These are phyloP conservation scores for Sebastes steindachneri DNA, from an alignment of 2,797 vertebrate species.

Conservation along the genomic window DNA sequence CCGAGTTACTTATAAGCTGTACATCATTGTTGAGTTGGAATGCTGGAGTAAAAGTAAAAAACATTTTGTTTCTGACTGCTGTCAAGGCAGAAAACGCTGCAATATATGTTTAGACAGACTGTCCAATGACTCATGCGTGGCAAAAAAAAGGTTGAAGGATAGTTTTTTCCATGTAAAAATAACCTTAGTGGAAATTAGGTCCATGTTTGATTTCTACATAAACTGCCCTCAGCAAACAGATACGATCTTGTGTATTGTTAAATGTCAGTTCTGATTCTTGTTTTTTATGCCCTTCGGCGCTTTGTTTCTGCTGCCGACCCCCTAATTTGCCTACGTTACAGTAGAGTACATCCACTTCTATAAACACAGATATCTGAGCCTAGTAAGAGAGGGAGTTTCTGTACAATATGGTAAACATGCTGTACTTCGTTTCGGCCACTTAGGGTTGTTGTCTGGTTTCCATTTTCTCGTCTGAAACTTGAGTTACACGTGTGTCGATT, in stretches of 20 bases:
- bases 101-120: not conserved
- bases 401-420: constrained; percentile 14
- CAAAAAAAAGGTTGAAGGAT: not conserved
- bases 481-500: constrained; percentile 3
- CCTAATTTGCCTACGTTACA: constrained; percentile 5
- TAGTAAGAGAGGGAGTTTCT: constrained; percentile 27
- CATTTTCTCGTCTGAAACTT: constrained; percentile 30
- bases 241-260: not conserved
- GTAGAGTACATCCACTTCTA: not conserved
- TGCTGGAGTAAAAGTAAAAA: not conserved
- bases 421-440: not conserved
- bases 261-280: not conserved
- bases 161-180: not conserved
- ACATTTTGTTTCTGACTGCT: not conserved
- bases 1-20: not conserved
- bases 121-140: constrained; percentile 21
- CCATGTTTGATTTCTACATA: not conserved
- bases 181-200: not conserved
- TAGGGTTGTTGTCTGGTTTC: constrained; percentile 39
- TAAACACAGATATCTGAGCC: constrained; percentile 23
- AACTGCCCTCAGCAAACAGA: not conserved
- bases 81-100: not conserved
- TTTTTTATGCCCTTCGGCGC: not conserved
- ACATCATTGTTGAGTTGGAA: not conserved
- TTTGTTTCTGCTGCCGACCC: constrained; percentile 2